Evolutionary conservation across 2,888 invertebrate genomes (phyloP).

Genomic region (Lasioglossum morio): DNA sequence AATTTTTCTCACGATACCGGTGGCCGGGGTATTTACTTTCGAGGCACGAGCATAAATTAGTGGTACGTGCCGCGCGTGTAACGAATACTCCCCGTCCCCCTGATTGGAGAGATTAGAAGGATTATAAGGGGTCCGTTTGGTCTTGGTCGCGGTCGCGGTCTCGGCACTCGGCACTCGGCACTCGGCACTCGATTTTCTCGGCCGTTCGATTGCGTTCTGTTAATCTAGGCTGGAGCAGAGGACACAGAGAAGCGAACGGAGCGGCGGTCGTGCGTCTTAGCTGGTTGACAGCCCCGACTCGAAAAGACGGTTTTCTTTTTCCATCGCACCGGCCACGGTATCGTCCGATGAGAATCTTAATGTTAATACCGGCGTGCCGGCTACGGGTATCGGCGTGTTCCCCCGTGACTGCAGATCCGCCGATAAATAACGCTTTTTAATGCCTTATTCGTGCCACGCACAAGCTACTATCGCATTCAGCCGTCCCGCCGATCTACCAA

Average conservation of each 20-base stretch:
- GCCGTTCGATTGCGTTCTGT: slow-evolving; percentile 51
- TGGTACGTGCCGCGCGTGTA: slow-evolving; percentile 75
- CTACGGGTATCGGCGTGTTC: slow-evolving; percentile 32
- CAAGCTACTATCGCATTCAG: slow-evolving; percentile 57
- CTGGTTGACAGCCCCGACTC: slow-evolving; percentile 36
- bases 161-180: too few relatives aligned
- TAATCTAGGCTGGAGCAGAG: slow-evolving; percentile 36
- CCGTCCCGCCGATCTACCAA: slow-evolving; percentile 53
- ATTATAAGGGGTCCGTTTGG: slow-evolving; percentile 50
- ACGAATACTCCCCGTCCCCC: slow-evolving; percentile 66
- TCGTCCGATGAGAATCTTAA: slow-evolving; percentile 61
- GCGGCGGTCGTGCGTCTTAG: slow-evolving; percentile 54
- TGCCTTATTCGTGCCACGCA: slow-evolving; percentile 69
- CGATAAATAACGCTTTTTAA: slow-evolving; percentile 72
- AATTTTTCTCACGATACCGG: slow-evolving; percentile 56
- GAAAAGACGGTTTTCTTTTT: slow-evolving; percentile 54
- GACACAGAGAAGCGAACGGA: slow-evolving; percentile 27
- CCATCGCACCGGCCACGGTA: slow-evolving; percentile 25
- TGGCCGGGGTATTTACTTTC: slow-evolving; percentile 68
- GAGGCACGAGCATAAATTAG: slow-evolving; percentile 75
- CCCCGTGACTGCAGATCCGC: slow-evolving; percentile 53
- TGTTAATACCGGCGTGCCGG: slow-evolving; percentile 47
- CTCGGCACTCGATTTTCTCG: slow-evolving; percentile 60
- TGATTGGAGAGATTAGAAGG: slow-evolving; percentile 74
- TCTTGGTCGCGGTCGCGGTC: slow-evolving; percentile 32